These are phyloP conservation scores for Clarias magur DNA, from an alignment of 2,113 vertebrate genomes.

Conservation along the genomic window DNA sequence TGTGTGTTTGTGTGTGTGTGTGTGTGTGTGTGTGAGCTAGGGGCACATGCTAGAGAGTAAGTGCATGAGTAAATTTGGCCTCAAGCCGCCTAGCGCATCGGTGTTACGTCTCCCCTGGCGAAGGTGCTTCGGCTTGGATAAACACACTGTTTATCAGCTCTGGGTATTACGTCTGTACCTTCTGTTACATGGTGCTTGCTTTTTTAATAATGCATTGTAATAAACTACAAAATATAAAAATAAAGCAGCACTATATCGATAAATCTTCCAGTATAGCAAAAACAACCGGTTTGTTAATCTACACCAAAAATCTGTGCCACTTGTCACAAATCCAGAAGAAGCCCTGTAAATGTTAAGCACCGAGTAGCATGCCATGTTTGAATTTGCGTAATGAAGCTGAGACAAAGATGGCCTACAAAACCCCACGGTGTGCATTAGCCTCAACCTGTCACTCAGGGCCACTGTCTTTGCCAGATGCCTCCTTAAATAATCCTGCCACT, in stretches of 20 bases:
- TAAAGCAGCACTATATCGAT: background rate
- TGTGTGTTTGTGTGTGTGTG: background rate
- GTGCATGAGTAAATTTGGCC: constrained; percentile 31
- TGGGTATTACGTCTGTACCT: background rate
- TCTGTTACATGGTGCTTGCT: background rate
- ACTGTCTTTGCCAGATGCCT: constrained; percentile 13
- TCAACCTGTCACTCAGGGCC: constrained; percentile 25
- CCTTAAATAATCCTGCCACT: constrained; percentile 32
- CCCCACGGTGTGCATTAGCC: background rate
- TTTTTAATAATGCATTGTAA: constrained; percentile 25
- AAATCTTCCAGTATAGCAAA: background rate
- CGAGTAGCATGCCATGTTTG: background rate
- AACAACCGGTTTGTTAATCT: background rate
- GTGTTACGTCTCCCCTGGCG: constrained; percentile 10
- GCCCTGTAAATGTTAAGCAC: constrained; percentile 5
- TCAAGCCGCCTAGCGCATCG: background rate
- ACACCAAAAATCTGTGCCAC: background rate
- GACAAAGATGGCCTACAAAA: constrained; percentile 29
- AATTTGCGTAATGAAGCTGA: constrained; percentile 14
- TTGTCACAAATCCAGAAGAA: background rate
- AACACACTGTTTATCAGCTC: constrained; percentile 39
- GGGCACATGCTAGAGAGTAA: constrained; percentile 4
- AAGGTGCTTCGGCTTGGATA: constrained; percentile 27
- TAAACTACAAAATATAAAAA: background rate
- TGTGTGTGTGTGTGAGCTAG: background rate